Evolutionary conservation across 92 coral and sea anemone genomes (phyloP).

Genomic region (Bergia puertoricense): DNA sequence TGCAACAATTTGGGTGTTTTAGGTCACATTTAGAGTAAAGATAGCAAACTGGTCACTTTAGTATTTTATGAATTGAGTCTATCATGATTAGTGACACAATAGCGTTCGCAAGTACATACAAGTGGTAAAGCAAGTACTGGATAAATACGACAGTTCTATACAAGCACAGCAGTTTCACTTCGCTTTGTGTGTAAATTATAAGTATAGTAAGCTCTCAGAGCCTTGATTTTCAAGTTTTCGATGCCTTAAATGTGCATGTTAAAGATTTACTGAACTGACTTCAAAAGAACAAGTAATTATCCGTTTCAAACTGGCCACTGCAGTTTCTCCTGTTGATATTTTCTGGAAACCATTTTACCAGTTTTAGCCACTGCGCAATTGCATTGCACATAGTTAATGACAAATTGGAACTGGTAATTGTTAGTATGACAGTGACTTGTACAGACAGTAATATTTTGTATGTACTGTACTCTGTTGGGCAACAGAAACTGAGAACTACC

Average conservation of each 20-base stretch:
- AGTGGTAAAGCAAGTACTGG: conserved; percentile 21
- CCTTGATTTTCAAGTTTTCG: not conserved
- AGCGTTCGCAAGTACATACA: not conserved
- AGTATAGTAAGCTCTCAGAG: too few relatives aligned
- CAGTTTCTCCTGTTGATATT: too few relatives aligned
- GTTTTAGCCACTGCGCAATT: too few relatives aligned
- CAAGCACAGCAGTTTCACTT: not conserved
- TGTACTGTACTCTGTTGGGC: not conserved
- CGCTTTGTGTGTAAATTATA: not conserved
- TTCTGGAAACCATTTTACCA: too few relatives aligned
- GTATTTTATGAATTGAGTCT: not conserved
- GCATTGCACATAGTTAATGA: too few relatives aligned
- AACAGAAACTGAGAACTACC: not conserved
- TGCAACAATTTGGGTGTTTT: not conserved
- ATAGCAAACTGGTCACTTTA: not conserved
- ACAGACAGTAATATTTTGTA: not conserved
- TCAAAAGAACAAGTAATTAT: too few relatives aligned
- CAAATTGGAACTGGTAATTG: too few relatives aligned
- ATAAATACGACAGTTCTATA: not conserved
- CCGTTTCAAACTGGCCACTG: too few relatives aligned
- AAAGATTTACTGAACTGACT: not conserved
- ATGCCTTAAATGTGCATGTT: not conserved
- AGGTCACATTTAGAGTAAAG: not conserved
- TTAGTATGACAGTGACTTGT: too few relatives aligned
- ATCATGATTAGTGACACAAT: too few relatives aligned